Conservation (phyloP, 2,113 vertebrate species). For the Gallinago media region DNA sequence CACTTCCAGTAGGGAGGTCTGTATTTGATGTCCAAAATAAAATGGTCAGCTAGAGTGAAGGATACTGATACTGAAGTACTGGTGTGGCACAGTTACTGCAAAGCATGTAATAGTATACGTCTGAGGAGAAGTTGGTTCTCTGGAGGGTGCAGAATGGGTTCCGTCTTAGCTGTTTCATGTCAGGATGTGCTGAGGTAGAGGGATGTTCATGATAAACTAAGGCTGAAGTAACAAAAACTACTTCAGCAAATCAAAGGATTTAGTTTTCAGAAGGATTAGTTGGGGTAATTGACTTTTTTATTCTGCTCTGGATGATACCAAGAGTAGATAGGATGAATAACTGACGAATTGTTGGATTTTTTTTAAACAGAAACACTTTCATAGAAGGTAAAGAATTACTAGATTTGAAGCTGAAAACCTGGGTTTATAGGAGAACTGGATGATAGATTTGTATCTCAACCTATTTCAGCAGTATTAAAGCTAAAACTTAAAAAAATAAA, state of each 20-base stretch:
- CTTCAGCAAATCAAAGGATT: neutral
- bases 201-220: neutral
- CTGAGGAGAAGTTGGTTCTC: neutral
- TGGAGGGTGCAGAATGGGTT: neutral
- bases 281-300: neutral
- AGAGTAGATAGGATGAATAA: neutral
- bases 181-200: accelerated
- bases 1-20: neutral
- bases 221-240: neutral
- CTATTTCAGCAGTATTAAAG: neutral
- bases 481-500: neutral
- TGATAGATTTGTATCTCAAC: neutral
- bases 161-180: neutral
- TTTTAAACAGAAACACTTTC: neutral
- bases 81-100: neutral
- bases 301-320: neutral
- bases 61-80: neutral
- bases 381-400: neutral
- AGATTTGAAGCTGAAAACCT: neutral
- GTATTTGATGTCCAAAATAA: neutral
- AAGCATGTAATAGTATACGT: neutral
- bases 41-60: neutral
- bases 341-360: neutral
- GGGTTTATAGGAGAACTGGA: neutral
- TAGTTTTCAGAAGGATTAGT: neutral